A percentile compares a stretch with the other conserved stretches of the same genome.
phyloP scores from a whole-genome alignment of 1,140 invertebrate genomes.

The Papilio machaon region DNA sequence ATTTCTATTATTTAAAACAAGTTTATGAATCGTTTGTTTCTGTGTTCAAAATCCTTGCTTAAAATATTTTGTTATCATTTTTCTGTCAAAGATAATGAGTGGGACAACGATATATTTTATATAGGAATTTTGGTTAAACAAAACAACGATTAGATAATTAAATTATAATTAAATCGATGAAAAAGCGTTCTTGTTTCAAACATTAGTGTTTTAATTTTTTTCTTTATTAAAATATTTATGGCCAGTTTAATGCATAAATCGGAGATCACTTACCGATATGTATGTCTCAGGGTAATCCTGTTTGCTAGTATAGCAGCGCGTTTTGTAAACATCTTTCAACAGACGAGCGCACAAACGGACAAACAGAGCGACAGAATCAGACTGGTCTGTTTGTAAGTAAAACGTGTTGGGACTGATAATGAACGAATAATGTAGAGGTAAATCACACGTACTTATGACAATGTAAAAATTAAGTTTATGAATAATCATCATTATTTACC shows the following conservation, averaged over 20 bases:
- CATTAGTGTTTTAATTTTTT: background rate
- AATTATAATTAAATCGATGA: background rate
- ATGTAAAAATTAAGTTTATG: background rate
- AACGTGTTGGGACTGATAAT: constrained; percentile 7
- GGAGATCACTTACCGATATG: constrained; percentile 14
- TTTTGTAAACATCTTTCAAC: constrained; percentile 6
- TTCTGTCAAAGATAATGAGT: too few relatives aligned
- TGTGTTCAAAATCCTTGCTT: too few relatives aligned
- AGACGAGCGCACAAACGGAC: background rate
- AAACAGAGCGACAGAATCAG: background rate
- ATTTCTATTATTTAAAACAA: too few relatives aligned
- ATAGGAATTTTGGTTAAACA: too few relatives aligned
- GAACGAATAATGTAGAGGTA: background rate
- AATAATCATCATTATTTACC: background rate
- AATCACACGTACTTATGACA: background rate
- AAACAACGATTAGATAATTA: too few relatives aligned
- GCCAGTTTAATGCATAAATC: background rate
- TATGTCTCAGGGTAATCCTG: constrained; percentile 21
- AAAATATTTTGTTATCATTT: too few relatives aligned
- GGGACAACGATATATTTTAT: too few relatives aligned
- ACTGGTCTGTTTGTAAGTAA: background rate
- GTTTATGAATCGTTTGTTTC: too few relatives aligned
- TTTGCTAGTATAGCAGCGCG: constrained; percentile 24
- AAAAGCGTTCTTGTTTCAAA: background rate
- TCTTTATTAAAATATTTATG: background rate